Conservation (phyloP, 2,888 invertebrate genomes). For the Aphidius colemani region DNA sequence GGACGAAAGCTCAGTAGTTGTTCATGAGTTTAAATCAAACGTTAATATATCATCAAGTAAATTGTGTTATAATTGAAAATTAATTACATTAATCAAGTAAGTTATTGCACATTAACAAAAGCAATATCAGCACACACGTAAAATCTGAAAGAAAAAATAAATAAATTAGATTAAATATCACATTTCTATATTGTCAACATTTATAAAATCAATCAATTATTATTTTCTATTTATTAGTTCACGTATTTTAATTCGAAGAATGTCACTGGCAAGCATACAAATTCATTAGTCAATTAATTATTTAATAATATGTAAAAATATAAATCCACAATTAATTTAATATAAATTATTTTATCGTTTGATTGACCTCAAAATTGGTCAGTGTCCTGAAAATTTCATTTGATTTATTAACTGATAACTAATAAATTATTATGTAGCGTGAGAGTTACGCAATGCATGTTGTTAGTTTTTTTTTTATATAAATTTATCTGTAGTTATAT, state of each 20-base stretch:
- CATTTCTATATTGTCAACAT: neutral
- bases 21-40: neutral
- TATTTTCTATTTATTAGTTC: neutral
- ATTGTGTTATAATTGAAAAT: neutral
- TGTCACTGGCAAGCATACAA: neutral
- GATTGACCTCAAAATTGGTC: conserved; percentile 15
- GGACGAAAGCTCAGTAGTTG: neutral
- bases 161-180: neutral
- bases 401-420: conserved; percentile 12
- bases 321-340: no score
- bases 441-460: no score
- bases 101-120: neutral
- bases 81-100: neutral
- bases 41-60: neutral
- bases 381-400: conserved; percentile 9
- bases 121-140: neutral
- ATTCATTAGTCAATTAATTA: neutral
- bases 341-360: neutral
- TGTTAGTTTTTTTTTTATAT: no score
- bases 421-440: no score
- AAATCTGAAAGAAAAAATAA: neutral
- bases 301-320: no score
- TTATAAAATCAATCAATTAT: neutral
- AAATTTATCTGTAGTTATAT: no score
- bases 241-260: neutral